A percentile compares a stretch with the other conserved stretches of the same genome.
phyloP scores from a whole-genome alignment of 2,888 invertebrate genomes.

The Megaustenia siamemsis region DNA sequence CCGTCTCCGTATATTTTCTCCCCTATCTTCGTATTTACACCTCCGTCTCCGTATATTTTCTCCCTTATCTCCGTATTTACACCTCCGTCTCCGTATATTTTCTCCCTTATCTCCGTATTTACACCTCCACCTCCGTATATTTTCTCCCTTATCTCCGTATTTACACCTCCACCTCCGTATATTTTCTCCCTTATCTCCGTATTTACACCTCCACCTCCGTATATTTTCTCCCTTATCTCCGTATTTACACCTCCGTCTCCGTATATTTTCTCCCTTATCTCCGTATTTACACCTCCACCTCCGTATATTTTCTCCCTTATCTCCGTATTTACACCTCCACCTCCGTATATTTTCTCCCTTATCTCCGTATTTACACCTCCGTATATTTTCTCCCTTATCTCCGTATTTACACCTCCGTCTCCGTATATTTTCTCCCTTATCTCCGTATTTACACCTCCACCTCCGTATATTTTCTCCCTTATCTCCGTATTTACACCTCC shows the following conservation, averaged over 20 bases:
- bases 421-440: neutral
- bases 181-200: too few relatives aligned
- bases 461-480: neutral
- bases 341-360: neutral
- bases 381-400: neutral
- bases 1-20: neutral
- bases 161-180: too few relatives aligned
- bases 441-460: neutral
- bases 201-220: too few relatives aligned
- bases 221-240: neutral
- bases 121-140: too few relatives aligned
- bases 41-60: neutral
- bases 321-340: neutral
- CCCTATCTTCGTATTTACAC: neutral
- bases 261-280: neutral
- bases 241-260: neutral
- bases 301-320: neutral
- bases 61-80: neutral
- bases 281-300: neutral
- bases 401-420: neutral
- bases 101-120: too few relatives aligned
- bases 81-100: too few relatives aligned
- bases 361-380: neutral
- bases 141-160: too few relatives aligned
- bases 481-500: too few relatives aligned